Base-by-base conservation (phyloP, 2,113 vertebrate species). In the Otolemur garnettii region DNA sequence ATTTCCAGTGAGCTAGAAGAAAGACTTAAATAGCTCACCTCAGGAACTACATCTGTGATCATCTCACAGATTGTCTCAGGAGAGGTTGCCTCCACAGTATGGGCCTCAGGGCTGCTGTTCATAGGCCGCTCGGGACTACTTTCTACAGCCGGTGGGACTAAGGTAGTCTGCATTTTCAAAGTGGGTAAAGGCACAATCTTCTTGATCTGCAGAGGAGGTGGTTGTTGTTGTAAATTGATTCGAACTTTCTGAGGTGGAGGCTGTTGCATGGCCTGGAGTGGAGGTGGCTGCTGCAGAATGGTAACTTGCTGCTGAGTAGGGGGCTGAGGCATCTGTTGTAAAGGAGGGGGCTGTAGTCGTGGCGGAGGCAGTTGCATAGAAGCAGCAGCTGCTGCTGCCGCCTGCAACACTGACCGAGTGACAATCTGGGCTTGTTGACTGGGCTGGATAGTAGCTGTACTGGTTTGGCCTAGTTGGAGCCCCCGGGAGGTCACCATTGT, bases 151-250 rank as follows among this genome's bases (percentile, higher is more conserved):
- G 98, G 98, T 22, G 97, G 96, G 60, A 97, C 95, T 85, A 97
- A 71, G 59, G 97, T 95, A 1, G 98, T 96, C 95, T 99, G 99
- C 42, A 99, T 98, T 53, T 98, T 98, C 79, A 98, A 92, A 85
- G 98, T 96, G 6, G 98, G 98, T 35, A 97, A 98, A 94, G 85
- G 98, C 90, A 21, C 98, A 93, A 64, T 64, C 62, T 97, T 97
- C 95, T 99, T 99, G 87, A 99, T 99, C 97, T 99, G 99, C 59
- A 99, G 98, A 3, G 99, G 99, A 0, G 99, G 99, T 2, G 99
- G 98, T 4, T 98, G 98, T 62, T 98, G 98, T 80, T 98, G 98
- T 69, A 98, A 94, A 45, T 98, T 98, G 72, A 98, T 97, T 62
- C 98, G 97, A 69, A 98, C 97, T 95, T 98, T 98, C 84, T 98